Base-by-base conservation (phyloP, 2,797 vertebrate genomes). In the Sebastes cheni region DNA sequence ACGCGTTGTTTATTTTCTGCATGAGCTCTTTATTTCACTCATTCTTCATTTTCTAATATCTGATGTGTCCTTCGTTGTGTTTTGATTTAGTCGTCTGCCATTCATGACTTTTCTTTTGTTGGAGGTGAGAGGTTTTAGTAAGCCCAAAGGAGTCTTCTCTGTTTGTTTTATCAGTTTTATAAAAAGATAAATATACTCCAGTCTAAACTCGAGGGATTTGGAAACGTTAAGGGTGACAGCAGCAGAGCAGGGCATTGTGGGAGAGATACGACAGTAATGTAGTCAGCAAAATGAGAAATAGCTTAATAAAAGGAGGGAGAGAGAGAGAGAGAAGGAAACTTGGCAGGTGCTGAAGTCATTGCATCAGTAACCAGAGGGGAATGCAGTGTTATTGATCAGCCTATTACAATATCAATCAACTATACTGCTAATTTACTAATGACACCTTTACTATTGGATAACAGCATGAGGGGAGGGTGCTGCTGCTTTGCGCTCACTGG, bases 381-480 rank as follows among this genome's bases (percentile, higher is more conserved):
- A 85, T 76, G 88, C 84, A 78, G 83, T 75, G 67, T 20, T 93
- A 92, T 92, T 81, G 88, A 92, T 89, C 72, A 65, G 60, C 4
- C 81, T 67, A 72, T 88, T 86, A 87, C 67, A 82, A 72, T 82
- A 90, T 91, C 86, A 90, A 87, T 91, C 91, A 87, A 75, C 52
- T 67, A 64, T 56, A 13, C 79, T 77, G 89, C 86, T 90, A 89
- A 92, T 92, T 93, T 84, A 89, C 86, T 92, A 90, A 92, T 85
- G 87, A 89, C 88, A 89, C 64, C 36, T 92, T 88, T 84, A 86
- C 72, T 67, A 67, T 68, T 67, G 70, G 70, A 65, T 50, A 77
- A 70, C 50, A 39, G 27, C 18, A 39, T n/a, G 27, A 34, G 29
- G 36, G 46, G 46, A 75, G 56, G 68, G 54, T 25, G 14, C 54